A percentile compares a stretch with the other conserved stretches of the same genome.
These are phyloP conservation scores for Hemithea aestivaria DNA, from an alignment of 2,888 invertebrate genomes.

Conservation along the genomic window DNA sequence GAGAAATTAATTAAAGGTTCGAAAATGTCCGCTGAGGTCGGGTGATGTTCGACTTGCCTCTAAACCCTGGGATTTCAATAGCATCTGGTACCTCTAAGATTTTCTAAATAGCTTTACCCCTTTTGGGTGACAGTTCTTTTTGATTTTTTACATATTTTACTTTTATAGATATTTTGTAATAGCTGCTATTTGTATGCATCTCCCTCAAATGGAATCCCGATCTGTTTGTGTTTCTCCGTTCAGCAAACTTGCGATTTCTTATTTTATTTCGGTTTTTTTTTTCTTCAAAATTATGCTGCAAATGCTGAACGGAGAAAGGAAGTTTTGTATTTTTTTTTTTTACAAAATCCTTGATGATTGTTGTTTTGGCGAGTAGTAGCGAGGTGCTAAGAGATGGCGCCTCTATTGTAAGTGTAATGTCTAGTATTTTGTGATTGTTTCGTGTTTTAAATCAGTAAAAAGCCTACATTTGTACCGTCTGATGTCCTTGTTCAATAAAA, in stretches of 20 bases:
- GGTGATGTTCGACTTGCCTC: slow-evolving; percentile 47
- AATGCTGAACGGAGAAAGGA: slow-evolving; percentile 52
- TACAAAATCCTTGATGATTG: slow-evolving; percentile 27
- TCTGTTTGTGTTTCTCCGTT: slow-evolving; percentile 42
- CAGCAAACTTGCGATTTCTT: slow-evolving; percentile 52
- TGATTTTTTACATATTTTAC: not conserved
- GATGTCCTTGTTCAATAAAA: slow-evolving; percentile 52
- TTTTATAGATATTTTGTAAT: slow-evolving; percentile 1
- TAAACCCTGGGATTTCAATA: not conserved
- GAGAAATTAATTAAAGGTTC: slow-evolving; percentile 67
- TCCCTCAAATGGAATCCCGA: slow-evolving; percentile 28
- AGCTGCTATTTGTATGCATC: slow-evolving; percentile 15
- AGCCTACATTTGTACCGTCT: slow-evolving; percentile 45
- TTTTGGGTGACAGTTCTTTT: not conserved
- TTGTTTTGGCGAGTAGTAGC: slow-evolving; percentile 37
- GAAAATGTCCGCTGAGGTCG: slow-evolving; percentile 72
- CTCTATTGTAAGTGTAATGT: slow-evolving; percentile 61
- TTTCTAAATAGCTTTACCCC: too few species aligned
- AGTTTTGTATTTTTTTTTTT: slow-evolving; percentile 18
- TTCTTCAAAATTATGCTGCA: slow-evolving; percentile 52
- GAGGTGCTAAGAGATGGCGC: slow-evolving; percentile 40
- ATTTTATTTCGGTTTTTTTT: slow-evolving; percentile 32
- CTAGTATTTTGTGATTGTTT: slow-evolving; percentile 52
- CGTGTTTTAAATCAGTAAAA: slow-evolving; percentile 46
- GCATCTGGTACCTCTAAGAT: too few species aligned